Conservation (phyloP, 2,797 vertebrate species). For the Coregonus sp. region DNA sequence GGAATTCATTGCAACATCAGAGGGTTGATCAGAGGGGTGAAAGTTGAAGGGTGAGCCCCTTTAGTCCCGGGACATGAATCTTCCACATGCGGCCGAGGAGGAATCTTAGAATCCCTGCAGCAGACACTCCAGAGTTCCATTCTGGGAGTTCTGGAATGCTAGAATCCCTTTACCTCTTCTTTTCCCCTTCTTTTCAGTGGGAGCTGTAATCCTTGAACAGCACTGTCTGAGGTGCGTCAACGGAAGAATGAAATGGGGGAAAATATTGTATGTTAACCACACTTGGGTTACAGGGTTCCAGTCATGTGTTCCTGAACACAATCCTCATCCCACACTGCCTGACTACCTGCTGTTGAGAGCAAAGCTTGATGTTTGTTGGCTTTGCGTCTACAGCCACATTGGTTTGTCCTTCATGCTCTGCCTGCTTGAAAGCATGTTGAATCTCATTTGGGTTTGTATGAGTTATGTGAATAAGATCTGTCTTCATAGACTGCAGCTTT, state of each 20-base stretch:
- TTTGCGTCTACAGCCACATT: neutral
- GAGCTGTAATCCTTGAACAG: neutral
- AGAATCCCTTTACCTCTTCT: conserved; percentile 64
- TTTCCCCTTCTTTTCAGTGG: conserved; percentile 28
- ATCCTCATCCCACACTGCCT: neutral
- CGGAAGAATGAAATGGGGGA: neutral
- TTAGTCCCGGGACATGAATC: conserved; percentile 55
- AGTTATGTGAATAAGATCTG: neutral
- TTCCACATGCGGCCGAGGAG: conserved; percentile 48
- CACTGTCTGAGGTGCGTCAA: conserved; percentile 17
- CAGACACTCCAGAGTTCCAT: conserved; percentile 44
- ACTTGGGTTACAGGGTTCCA: neutral
- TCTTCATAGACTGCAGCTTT: neutral
- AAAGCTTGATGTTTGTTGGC: conserved; percentile 7
- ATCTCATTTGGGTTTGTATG: neutral
- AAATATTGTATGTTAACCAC: neutral
- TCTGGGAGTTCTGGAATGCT: conserved; percentile 45
- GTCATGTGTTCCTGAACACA: conserved; percentile 6
- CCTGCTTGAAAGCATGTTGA: neutral
- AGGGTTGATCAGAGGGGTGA: neutral
- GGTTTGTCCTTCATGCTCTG: neutral
- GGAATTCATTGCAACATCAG: conserved; percentile 31
- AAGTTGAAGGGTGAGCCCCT: conserved; percentile 25
- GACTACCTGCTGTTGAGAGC: neutral
- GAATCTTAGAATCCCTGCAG: conserved; percentile 48